Percentiles rank a stretch among this genome's conserved stretches.
Evolutionary conservation across 2,113 vertebrate species (phyloP).

Genomic region (Polyodon spathula): DNA sequence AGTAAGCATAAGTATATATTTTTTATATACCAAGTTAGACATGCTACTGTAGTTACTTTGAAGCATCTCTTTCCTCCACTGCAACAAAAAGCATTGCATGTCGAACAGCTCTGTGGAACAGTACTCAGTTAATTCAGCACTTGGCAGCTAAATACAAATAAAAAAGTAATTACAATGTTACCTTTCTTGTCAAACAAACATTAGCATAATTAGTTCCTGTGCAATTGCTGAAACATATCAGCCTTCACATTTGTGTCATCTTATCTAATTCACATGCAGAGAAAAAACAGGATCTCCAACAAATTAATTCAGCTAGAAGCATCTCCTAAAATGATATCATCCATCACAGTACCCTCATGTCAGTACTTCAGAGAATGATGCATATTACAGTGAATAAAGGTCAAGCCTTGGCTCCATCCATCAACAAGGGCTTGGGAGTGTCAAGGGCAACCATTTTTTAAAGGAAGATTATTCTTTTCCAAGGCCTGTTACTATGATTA

Average conservation of each 20-base stretch:
- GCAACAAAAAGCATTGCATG: too few relatives aligned
- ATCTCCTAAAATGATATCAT: constrained; percentile 18
- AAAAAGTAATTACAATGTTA: background rate
- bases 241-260: background rate
- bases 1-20: too few relatives aligned
- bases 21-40: too few relatives aligned
- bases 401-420: background rate
- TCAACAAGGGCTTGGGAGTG: background rate
- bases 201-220: background rate
- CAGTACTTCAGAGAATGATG: background rate
- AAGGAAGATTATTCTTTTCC: background rate
- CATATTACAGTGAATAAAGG: constrained; percentile 7
- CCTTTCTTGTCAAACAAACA: background rate
- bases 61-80: too few relatives aligned
- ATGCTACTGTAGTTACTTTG: too few relatives aligned
- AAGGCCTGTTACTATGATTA: background rate
- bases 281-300: constrained; percentile 13
- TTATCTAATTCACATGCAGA: background rate
- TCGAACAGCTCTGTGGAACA: too few relatives aligned
- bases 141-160: background rate
- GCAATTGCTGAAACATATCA: background rate
- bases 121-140: too few relatives aligned
- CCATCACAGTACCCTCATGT: constrained; percentile 10
- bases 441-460: constrained; percentile 6
- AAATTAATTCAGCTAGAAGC: constrained; percentile 9